Evolutionary conservation across 2,113 vertebrate species (phyloP).

Genomic region (Regulus satrapa): DNA sequence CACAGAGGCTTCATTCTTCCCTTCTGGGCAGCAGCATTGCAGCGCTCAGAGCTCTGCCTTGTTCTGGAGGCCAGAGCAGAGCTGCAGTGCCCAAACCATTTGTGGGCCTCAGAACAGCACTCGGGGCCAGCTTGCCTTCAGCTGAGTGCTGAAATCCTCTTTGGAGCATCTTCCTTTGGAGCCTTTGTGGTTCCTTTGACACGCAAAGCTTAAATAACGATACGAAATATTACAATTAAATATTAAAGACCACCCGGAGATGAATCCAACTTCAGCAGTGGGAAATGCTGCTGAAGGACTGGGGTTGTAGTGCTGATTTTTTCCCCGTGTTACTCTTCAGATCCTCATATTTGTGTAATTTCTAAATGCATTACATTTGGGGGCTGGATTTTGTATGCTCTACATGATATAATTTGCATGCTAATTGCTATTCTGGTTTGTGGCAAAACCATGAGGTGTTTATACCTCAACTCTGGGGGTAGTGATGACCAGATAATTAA

Average conservation of each 20-base stretch:
- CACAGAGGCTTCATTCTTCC: conserved; percentile 47
- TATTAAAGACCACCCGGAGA: background rate
- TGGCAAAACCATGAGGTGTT: background rate
- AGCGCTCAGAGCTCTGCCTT: background rate
- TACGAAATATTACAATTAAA: background rate
- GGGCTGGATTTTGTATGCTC: background rate
- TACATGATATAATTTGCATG: background rate
- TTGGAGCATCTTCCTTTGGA: background rate
- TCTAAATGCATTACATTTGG: background rate
- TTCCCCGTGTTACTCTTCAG: background rate
- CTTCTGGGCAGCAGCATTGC: background rate
- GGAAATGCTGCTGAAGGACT: background rate
- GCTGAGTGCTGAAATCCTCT: background rate
- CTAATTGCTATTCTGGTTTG: background rate
- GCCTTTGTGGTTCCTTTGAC: background rate
- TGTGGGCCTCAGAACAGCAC: background rate
- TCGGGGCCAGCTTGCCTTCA: background rate
- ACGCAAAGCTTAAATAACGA: background rate
- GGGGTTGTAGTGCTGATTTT: background rate
- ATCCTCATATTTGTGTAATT: background rate
- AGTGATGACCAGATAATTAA: background rate
- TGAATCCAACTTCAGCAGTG: background rate
- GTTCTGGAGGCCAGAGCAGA: background rate
- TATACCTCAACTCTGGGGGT: background rate
- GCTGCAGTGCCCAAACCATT: background rate